Evolutionary conservation across 1,140 invertebrate genomes (phyloP), one percentile per base, ranked within the genome.

Genomic region (Drosophila orena): DNA sequence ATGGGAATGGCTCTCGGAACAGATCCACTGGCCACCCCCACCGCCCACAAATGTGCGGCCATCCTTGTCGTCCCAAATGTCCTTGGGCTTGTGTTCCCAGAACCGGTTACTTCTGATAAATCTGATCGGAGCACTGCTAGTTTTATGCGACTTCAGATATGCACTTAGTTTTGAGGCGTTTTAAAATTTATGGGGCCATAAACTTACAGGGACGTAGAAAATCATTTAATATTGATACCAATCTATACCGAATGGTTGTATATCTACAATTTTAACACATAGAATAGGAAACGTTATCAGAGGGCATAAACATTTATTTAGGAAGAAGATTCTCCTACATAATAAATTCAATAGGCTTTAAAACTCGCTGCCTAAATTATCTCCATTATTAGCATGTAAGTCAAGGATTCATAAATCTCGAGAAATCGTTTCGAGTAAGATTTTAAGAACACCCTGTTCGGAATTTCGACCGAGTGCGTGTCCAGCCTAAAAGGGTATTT

Each of bases 401-500:
- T 6, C 6, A n/a, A 3, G 0, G 3, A 11, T 11, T 43, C 1
- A 3, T 20, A 44, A 44, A 35, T 24, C 20, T 17, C 2, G 0
- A 20, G 20, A 47, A 47, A 40, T 34, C 11, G 0, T 0, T 14
- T 12, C 8, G 27, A 53, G 42, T 42, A 7, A 2, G 30, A 17
- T 58, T 66, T 8, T 0, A 0, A 10, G 72, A 76, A 76, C 50
- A 35, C 2, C 15, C 34, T 38, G 43, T 49, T 27, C n/a, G 20
- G 15, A 12, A 38, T 38, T 46, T 34, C 62, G 50, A 61, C 20
- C 42, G n/a, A 64, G 42, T 73, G 46, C 56, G 68, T 73, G 66
- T 81, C 71, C 40, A 43, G 62, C 79, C 69, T 68, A 37, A 89
- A 88, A 88, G 79, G 79, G 78, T 83, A 88, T 77, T 66, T 77